Evolutionary conservation across 2,797 vertebrate genomes (phyloP).

Genomic region (Liasis olivaceus): DNA sequence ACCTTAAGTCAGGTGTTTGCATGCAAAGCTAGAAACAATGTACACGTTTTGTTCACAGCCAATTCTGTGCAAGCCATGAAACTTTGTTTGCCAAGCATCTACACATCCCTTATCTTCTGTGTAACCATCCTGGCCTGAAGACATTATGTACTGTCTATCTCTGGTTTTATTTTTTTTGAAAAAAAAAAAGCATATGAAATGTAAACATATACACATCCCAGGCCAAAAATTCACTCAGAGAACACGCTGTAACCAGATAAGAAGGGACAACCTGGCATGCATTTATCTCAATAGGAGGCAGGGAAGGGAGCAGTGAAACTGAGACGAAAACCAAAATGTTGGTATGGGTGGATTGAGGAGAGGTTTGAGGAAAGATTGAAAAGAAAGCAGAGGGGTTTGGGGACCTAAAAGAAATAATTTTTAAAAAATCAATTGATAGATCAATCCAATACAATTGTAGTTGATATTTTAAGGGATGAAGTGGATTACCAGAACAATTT

Average conservation of each 20-base stretch:
- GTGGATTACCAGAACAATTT: neutral
- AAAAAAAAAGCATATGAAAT: constrained; percentile 70
- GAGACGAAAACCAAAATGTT: neutral
- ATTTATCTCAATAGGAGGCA: constrained; percentile 54
- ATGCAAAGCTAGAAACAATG: constrained; percentile 51
- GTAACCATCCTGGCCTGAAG: constrained; percentile 65
- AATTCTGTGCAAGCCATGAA: constrained; percentile 50
- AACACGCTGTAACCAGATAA: constrained; percentile 74
- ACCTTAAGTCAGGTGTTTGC: constrained; percentile 53
- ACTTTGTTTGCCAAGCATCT: constrained; percentile 23
- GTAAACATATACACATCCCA: constrained; percentile 54
- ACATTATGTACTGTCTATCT: constrained; percentile 71
- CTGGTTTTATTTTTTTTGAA: constrained; percentile 47
- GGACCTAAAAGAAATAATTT: neutral
- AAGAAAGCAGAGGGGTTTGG: neutral
- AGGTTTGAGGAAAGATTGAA: neutral
- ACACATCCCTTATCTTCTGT: constrained; percentile 64
- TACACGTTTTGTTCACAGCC: constrained; percentile 55
- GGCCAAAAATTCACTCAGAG: constrained; percentile 68
- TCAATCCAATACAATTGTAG: neutral
- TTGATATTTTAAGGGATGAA: neutral
- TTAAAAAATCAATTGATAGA: neutral
- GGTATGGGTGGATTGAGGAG: neutral
- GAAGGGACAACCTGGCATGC: constrained; percentile 65
- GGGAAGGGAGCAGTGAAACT: constrained; percentile 9